Evolutionary conservation across 37 sponge, comb jelly and placozoan species (phyloP), one percentile per base, ranked within the genome.

Genomic region (Chondrilla cf. caribensis): DNA sequence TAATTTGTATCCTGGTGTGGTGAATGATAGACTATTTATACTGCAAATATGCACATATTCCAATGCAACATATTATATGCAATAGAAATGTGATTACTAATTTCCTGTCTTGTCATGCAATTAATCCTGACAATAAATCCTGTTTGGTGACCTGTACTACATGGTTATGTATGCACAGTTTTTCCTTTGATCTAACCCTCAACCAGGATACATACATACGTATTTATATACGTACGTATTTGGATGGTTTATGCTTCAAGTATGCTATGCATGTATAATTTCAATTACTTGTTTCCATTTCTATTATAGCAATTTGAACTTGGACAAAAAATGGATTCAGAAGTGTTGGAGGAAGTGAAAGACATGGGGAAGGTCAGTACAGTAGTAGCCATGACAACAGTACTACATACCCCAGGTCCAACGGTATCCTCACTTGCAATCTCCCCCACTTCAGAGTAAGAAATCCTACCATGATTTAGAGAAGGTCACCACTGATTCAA

Each of bases 401-500:
- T n/a, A n/a, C n/a, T n/a, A n/a, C n/a, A n/a, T n/a, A n/a, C n/a
- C n/a, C n/a, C n/a, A n/a, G n/a, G n/a, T n/a, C n/a, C n/a, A n/a
- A n/a, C n/a, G n/a, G n/a, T n/a, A n/a, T n/a, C n/a, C n/a, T n/a
- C n/a, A n/a, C n/a, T n/a, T n/a, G n/a, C n/a, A n/a, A n/a, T n/a
- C n/a, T n/a, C 57, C 47, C 33, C 26, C 17, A n/a, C 28, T 79
- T 64, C 32, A 94, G 94, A 24, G 75, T 25, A 94, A 85, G 84
- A 94, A 94, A 55, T 22, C 86, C 0, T 94, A 94, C 60, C 42
- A 47, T 37, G 94, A 94, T 0, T 37, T 81, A 43, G 88, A 87
- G 67, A 90, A 84, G 31, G 75, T 90, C 42, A 83, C 87, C 25
- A 72, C 70, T 36, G 95, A 88, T 0, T 81, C 87, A 17, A 85